These are phyloP conservation scores for Ondatra zibethicus DNA, from an alignment of 2,113 vertebrate genomes.

Conservation along the genomic window DNA sequence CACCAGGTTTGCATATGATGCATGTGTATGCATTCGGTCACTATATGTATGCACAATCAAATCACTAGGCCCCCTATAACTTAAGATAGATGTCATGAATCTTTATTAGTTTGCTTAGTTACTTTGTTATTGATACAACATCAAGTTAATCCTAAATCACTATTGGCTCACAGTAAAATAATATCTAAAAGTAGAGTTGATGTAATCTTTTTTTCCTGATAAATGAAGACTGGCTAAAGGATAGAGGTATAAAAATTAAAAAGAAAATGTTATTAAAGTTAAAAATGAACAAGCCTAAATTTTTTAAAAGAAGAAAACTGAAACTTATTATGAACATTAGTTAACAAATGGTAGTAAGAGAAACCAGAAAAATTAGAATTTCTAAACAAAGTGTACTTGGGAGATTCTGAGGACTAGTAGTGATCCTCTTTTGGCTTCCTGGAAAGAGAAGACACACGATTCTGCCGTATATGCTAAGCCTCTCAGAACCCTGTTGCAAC, in stretches of 20 bases:
- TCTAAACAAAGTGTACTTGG: not conserved
- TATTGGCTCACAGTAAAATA: not conserved
- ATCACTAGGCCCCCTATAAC: not conserved
- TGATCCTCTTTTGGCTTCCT: not conserved
- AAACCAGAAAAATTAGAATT: not conserved
- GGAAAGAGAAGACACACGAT: not conserved
- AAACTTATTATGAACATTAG: not conserved
- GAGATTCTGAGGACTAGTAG: not conserved
- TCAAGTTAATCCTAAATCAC: not conserved
- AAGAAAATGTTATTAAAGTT: not conserved
- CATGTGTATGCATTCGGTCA: not conserved
- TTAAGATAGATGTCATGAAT: not conserved
- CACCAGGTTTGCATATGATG: too few relatives aligned
- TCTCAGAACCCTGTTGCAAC: not conserved
- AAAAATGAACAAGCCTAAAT: not conserved
- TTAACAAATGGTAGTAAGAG: not conserved
- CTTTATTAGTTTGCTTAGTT: not conserved
- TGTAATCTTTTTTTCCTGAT: not conserved
- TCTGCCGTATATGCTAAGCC: not conserved
- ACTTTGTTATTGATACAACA: not conserved
- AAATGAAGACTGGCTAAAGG: not conserved
- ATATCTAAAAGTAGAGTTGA: not conserved
- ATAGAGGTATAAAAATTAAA: not conserved
- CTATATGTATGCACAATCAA: not conserved
- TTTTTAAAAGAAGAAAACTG: not conserved